phyloP scores from a whole-genome alignment of 1,140 invertebrate genomes.

The Drosophila ananassae region DNA sequence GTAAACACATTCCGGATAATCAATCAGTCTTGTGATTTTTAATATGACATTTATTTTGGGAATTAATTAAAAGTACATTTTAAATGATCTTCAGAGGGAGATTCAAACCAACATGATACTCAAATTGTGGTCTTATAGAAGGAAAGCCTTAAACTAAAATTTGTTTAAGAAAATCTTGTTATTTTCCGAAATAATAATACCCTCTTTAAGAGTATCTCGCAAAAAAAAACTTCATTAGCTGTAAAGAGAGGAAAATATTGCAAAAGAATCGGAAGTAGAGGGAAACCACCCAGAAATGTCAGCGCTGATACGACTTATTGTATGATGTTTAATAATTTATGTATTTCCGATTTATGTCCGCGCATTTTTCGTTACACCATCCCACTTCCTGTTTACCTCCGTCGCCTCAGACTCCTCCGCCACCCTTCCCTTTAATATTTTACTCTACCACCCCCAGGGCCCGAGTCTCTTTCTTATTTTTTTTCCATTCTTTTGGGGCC shows the following conservation, averaged over 20 bases:
- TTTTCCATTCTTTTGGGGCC: constrained; percentile 9
- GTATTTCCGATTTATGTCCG: constrained; percentile 78
- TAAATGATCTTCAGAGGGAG: not conserved
- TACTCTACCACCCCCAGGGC: constrained; percentile 6
- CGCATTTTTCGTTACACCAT: constrained; percentile 63
- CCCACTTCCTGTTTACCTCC: constrained; percentile 34
- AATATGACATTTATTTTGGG: not conserved
- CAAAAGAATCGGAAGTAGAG: constrained; percentile 5
- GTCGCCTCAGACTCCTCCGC: not conserved
- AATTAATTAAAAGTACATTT: not conserved
- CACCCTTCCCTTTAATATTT: constrained; percentile 15
- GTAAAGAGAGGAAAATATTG: not conserved
- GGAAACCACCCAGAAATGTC: constrained; percentile 40
- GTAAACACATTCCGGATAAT: constrained; percentile 12
- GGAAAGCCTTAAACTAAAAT: not conserved
- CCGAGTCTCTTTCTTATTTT: not conserved
- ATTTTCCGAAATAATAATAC: not conserved
- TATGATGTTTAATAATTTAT: constrained; percentile 78
- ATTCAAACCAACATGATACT: not conserved
- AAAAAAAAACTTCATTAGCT: constrained; percentile 57
- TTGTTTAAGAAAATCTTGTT: not conserved
- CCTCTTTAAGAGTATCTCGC: not conserved
- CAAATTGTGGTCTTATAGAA: too few species aligned
- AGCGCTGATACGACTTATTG: constrained; percentile 56
- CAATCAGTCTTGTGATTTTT: constrained; percentile 12